Evolutionary conservation across 2,888 invertebrate genomes (phyloP), one percentile per base, ranked within the genome.

Genomic region (Temnothorax unifasciatus): DNA sequence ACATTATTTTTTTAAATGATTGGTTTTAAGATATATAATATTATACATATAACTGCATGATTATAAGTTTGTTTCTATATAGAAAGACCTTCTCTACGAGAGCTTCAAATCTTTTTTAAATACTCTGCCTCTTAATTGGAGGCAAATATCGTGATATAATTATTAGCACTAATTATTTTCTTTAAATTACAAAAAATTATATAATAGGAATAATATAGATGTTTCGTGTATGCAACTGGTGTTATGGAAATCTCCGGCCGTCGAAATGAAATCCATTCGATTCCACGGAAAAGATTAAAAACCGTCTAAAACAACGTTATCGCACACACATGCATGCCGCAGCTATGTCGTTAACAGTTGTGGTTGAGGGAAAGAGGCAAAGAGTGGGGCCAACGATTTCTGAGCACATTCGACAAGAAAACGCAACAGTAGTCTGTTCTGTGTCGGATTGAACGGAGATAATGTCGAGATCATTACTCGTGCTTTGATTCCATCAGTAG

Each of bases 311-410:
- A 18, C 41, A 1, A 13, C 25, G 13, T 77, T 77, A 54, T 69
- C 29, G 21, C 57, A 25, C 11, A 38, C 5, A 11, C 21, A 63
- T 38, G 1, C n/a, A 15, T 15, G 25, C 9, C 8, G 15, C 47
- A n/a, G 52, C 47, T 29, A n/a, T 34, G 25, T 15, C n/a, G 15
- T 13, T 15, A 71, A 69, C 71, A 84, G 66, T 44, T 21, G 64
- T 41, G 21, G 66, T 64, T 25, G 57, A 74, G 63, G 44, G 79
- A 76, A 77, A 79, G 52, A 64, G 74, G 57, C 21, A 18, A 38
- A 86, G 89, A 89, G 89, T 89, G 89, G 89, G 89, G 83, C 79
- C 64, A 44, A 47, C 25, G 69, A 89, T 86, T 89, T 87, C 82
- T 44, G 38, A 81, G 79, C 76, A 68, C 34, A 77, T 47, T 83